Evolutionary conservation across 1,140 invertebrate genomes (phyloP).

Genomic region (Eupristina koningsbergeri): DNA sequence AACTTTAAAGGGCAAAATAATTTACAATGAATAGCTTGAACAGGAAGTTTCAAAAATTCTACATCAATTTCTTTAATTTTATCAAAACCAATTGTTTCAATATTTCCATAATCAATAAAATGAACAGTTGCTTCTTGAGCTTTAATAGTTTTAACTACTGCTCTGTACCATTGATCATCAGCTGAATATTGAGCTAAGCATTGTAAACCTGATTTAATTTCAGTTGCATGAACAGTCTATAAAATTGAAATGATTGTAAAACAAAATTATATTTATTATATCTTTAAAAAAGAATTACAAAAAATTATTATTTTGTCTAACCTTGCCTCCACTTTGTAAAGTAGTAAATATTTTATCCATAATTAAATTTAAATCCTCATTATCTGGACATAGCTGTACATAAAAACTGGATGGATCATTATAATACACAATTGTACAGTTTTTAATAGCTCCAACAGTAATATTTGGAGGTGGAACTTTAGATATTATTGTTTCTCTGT

Average conservation of each 20-base stretch:
- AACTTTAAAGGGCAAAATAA: conserved; percentile 59
- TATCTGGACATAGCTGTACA: conserved; percentile 68
- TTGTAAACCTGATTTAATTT: conserved; percentile 50
- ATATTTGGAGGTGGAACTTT: conserved; percentile 59
- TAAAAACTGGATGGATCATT: conserved; percentile 71
- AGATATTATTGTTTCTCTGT: neutral
- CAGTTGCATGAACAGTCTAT: conserved; percentile 46
- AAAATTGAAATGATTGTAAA: neutral
- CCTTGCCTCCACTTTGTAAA: conserved; percentile 60
- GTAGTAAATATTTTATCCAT: conserved; percentile 64
- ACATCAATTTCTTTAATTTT: conserved; percentile 65
- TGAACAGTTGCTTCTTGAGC: conserved; percentile 61
- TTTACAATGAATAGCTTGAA: conserved; percentile 68
- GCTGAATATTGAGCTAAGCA: conserved; percentile 75
- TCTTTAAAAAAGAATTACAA: neutral
- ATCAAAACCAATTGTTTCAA: conserved; percentile 57
- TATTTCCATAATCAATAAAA: conserved; percentile 77
- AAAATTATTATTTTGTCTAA: neutral
- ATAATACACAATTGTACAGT: conserved; percentile 62
- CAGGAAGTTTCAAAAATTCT: conserved; percentile 60
- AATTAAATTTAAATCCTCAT: conserved; percentile 64
- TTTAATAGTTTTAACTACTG: conserved; percentile 69
- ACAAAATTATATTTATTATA: neutral
- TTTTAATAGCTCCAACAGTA: conserved; percentile 57
- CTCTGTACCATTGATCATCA: conserved; percentile 76